Percentiles rank a stretch among this genome's conserved stretches.
These are phyloP conservation scores for Zaprionus lineosus DNA, from an alignment of 2,888 invertebrate genomes.

Conservation along the genomic window DNA sequence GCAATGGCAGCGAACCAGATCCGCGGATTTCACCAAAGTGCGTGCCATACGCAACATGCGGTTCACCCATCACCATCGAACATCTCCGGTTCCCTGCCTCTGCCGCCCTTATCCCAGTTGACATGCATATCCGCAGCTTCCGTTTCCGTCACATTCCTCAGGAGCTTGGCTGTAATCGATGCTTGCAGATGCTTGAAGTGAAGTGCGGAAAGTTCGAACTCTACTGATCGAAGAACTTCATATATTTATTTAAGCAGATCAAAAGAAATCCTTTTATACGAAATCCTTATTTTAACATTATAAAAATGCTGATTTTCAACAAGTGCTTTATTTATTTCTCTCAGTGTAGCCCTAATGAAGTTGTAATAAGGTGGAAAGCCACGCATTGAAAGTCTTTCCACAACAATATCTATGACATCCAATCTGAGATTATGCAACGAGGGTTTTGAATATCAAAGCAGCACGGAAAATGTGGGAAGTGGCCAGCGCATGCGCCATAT, in stretches of 20 bases:
- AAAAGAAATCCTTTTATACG: too few relatives aligned
- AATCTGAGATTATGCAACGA: constrained; percentile 19
- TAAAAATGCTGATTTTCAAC: too few relatives aligned
- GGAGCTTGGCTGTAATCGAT: too few relatives aligned
- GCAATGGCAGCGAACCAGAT: constrained; percentile 12
- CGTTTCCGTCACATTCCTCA: too few relatives aligned
- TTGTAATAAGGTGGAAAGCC: constrained; percentile 4
- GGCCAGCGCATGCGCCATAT: not conserved
- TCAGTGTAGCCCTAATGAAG: constrained; percentile 7
- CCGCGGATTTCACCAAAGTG: constrained; percentile 25
- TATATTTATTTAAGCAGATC: too few relatives aligned
- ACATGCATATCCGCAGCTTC: constrained; percentile 28
- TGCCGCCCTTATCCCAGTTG: constrained; percentile 31
- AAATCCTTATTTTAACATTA: too few relatives aligned
- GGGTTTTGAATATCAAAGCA: constrained; percentile 9
- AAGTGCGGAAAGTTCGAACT: too few relatives aligned
- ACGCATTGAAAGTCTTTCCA: constrained; percentile 8
- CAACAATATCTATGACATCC: constrained; percentile 7
- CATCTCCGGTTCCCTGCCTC: constrained; percentile 13
- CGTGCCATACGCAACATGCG: constrained; percentile 11
- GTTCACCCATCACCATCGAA: constrained; percentile 17
- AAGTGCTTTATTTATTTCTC: too few relatives aligned
- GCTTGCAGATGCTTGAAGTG: too few relatives aligned
- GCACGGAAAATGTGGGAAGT: constrained; percentile 21
- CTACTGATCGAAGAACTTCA: too few relatives aligned